Evolutionary conservation across 2,888 invertebrate species (phyloP).

Genomic region (Drosophila phalerata): DNA sequence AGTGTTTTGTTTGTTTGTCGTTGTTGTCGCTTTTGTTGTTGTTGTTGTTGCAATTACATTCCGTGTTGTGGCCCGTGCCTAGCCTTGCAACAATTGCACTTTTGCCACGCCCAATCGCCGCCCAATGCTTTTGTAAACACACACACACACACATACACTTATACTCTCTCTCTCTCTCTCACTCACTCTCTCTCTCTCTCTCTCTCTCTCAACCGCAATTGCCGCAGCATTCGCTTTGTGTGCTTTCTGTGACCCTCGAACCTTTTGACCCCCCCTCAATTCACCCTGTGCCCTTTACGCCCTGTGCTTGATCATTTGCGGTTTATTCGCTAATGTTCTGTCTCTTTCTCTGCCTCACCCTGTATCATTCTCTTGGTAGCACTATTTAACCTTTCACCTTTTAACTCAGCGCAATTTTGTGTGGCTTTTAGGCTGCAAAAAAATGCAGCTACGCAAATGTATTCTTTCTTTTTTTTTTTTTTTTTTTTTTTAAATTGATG

Average conservation of each 20-base stretch:
- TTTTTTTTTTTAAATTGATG: too few species aligned
- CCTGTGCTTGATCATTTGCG: constrained; percentile 22
- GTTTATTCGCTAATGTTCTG: constrained; percentile 6
- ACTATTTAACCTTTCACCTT: constrained; percentile 7
- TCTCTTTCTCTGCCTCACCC: neutral
- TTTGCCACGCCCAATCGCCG: constrained; percentile 57
- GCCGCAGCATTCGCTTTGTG: constrained; percentile 55
- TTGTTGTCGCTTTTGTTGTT: constrained; percentile 16
- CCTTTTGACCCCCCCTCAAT: neutral
- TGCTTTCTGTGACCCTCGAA: neutral
- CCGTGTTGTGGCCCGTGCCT: constrained; percentile 29
- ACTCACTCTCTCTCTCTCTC: too few species aligned
- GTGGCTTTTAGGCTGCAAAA: constrained; percentile 12
- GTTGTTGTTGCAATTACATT: constrained; percentile 26
- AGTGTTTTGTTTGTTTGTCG: constrained; percentile 56
- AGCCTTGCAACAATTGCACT: constrained; percentile 67
- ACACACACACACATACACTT: neutral
- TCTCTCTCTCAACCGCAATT: constrained; percentile 30
- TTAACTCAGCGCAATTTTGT: constrained; percentile 4
- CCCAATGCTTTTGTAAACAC: constrained; percentile 20
- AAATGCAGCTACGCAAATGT: constrained; percentile 1
- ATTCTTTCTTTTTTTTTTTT: neutral
- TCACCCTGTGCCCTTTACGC: neutral
- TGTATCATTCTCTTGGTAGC: neutral
- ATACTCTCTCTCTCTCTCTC: too few species aligned